These are phyloP conservation scores for Drosophila nikananu DNA, from an alignment of 1,140 invertebrate species.

Conservation along the genomic window DNA sequence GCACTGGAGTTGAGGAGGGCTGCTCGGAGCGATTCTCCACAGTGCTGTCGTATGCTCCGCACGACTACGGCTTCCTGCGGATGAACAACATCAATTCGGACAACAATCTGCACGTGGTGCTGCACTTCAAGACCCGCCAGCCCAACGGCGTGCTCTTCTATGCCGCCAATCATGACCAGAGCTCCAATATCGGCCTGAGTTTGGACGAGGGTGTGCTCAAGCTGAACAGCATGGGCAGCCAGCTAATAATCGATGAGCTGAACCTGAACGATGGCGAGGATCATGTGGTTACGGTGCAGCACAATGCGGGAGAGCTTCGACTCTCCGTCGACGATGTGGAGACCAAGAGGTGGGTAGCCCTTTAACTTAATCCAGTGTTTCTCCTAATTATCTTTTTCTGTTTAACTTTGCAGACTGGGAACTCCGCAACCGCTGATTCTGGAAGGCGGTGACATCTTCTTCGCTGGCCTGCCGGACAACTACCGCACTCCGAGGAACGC, in stretches of 20 bases:
- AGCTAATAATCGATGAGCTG: constrained; percentile 87
- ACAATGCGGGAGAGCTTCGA: constrained; percentile 87
- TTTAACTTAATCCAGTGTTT: not conserved
- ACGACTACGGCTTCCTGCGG: constrained; percentile 88
- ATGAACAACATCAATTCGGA: constrained; percentile 87
- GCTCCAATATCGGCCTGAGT: constrained; percentile 89
- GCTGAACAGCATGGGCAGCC: constrained; percentile 89
- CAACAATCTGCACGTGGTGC: constrained; percentile 90
- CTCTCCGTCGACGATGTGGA: constrained; percentile 95
- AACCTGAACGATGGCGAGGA: constrained; percentile 95
- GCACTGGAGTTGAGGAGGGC: constrained; percentile 92
- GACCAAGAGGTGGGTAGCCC: constrained; percentile 87
- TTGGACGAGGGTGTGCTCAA: constrained; percentile 90
- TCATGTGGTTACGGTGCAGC: constrained; percentile 96
- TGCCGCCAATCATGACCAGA: constrained; percentile 88
- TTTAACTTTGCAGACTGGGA: constrained; percentile 22
- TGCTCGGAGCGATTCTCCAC: constrained; percentile 90
- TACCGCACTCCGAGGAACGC: constrained; percentile 85
- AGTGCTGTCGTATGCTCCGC: constrained; percentile 83
- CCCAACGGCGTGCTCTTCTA: constrained; percentile 93
- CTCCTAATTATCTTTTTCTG: constrained; percentile 8
- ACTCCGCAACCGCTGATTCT: constrained; percentile 88
- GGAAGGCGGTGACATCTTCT: constrained; percentile 90
- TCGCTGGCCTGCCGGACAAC: constrained; percentile 92
- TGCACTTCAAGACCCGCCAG: constrained; percentile 95